Base-by-base conservation (phyloP, 2,888 invertebrate species). In the Anodontia alba region DNA sequence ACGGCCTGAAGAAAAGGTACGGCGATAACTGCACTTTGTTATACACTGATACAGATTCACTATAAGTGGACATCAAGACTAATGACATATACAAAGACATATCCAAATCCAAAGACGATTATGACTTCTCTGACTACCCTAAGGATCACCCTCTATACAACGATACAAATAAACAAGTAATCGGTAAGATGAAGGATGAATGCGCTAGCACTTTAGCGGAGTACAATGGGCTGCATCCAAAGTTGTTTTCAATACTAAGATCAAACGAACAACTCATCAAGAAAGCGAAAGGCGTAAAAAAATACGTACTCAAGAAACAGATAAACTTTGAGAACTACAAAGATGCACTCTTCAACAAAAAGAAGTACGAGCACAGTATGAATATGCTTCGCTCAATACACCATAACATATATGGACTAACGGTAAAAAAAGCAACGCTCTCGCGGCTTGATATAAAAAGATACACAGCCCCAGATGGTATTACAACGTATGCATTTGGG, bases 1-100 rank as follows among this genome's bases (percentile, higher is more conserved):
- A 38, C 12, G 12, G 12, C 5, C 38, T 38, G 12, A 38, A 38
- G 84, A 69, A 38, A 51, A 90, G 86, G 80, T 93, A 92, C 83
- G 86, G 73, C 54, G 43, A 70, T 17, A 70, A 77, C n/a, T 76
- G 74, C 69, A 73, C 70, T 26, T 54, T 83, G 51, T 38, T 83
- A n/a, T 83, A 81, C 71, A 86, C 83, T 15, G 83, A 86, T 78
- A 94, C 93, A 8, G 91, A 93, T 76, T 81, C 82, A 54, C 77
- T 92, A 12, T 80, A 88, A 17, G 89, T 89, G 78, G 85, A 90
- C 42, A 90, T 94, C 12, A 76, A 83, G 38, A 38, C 38, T 12
- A 38, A 38, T 8, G 38, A 38, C 12, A 38, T 38, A n/a, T 5
- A 38, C 38, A 84, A 90, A 78, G 92, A 93, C 78, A 84, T 90